Evolutionary conservation across 2,113 vertebrate genomes (phyloP), one percentile per base, ranked within the genome.

Genomic region (Phylloscopus trochilus): DNA sequence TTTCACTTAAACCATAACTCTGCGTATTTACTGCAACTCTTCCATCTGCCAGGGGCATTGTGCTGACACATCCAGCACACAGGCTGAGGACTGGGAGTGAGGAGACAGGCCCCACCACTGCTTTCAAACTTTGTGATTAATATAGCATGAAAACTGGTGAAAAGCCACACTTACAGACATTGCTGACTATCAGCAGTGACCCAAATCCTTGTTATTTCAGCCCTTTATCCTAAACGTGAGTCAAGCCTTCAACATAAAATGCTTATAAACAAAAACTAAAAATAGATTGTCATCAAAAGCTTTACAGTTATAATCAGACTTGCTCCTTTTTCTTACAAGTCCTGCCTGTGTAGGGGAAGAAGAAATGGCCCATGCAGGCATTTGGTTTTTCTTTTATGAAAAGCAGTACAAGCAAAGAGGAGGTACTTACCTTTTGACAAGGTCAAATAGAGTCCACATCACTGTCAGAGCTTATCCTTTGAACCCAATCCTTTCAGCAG

Each of bases 1-100:
- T 93, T 90, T 88, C 86, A 49, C 28, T 96, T 90, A 92, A 96
- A 95, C 81, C 92, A 92, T 93, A 96, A 78, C 91, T 82, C 28
- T 33, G 55, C 53, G 1, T 81, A 93, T 96, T 92, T 95, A 93
- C 85, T 37, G 60, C 91, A 73, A 41, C 43, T 59, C 78, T 66
- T 83, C 83, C 90, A 92, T 93, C 91, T 94, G 94, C 88, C 92
- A 84, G 28, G 12, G 1, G 44, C 90, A 73, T 55, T 85, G 67
- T 85, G 87, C 92, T 84, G 87, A 64, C 43, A 59, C 60, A 79
- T 80, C 72, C 87, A 73, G 85, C 6, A 7, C 67, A 22, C 70
- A 74, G 92, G 69, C 87, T 49, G 4, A 60, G 75, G 67, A 33
- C 67, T 46, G 67, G 60, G 47, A 69, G 78, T 1, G 0, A 81